phyloP scores from a whole-genome alignment of 2,797 vertebrate species.

The Gallinago nigripennis region DNA sequence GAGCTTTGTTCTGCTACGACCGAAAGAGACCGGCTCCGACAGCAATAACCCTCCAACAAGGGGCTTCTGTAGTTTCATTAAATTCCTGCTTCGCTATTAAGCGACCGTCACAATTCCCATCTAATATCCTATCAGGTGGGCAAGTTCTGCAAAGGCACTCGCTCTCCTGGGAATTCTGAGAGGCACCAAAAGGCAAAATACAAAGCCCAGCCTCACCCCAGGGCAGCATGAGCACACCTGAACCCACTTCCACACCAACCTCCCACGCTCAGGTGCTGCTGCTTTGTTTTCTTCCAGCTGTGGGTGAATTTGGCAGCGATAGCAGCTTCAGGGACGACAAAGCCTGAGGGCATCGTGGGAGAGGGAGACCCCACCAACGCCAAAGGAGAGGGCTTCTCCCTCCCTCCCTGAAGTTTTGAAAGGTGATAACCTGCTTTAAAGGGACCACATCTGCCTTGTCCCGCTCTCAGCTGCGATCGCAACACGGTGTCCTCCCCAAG shows the following conservation, averaged over 20 bases:
- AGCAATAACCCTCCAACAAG: not conserved
- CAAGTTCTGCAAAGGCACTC: not conserved
- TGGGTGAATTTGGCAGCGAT: fast-evolving
- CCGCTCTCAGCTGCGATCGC: not conserved
- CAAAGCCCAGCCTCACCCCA: not conserved
- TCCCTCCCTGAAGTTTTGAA: not conserved
- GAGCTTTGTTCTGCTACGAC: not conserved
- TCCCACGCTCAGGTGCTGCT: fast-evolving
- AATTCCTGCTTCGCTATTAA: not conserved
- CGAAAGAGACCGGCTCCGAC: not conserved
- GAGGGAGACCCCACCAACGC: not conserved
- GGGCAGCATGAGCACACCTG: not conserved
- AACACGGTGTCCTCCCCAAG: not conserved
- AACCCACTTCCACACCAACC: not conserved
- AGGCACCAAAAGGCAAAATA: not conserved
- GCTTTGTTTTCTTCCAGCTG: not conserved
- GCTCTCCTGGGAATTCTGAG: not conserved
- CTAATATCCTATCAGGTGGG: fast-evolving
- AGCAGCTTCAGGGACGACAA: fast-evolving
- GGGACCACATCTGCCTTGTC: not conserved
- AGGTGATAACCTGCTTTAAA: not conserved
- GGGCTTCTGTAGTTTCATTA: not conserved
- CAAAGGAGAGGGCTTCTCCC: not conserved
- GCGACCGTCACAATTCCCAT: not conserved
- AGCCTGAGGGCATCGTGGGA: fast-evolving